Conservation (phyloP, 2,113 vertebrate species). For the Hemiscyllium ocellatum region DNA sequence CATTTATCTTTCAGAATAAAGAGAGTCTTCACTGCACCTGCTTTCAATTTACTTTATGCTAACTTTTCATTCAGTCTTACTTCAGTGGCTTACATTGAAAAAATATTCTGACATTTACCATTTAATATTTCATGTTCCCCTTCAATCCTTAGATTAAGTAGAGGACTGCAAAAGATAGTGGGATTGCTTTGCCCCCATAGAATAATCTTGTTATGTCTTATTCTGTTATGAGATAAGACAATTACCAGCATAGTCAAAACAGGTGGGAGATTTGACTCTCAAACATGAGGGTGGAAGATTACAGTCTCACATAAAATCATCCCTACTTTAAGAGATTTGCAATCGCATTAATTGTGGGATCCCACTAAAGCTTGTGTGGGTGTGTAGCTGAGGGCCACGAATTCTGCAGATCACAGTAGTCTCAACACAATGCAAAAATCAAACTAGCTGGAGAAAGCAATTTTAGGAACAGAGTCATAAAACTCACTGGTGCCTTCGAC, state of each 20-base stretch:
- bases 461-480: neutral
- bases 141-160: neutral
- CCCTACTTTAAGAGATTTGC: neutral
- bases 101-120: neutral
- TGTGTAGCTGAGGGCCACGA: neutral
- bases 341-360: neutral
- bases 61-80: neutral
- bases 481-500: neutral
- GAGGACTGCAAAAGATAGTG: neutral
- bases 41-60: neutral
- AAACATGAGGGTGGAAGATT: neutral
- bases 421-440: neutral
- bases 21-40: neutral
- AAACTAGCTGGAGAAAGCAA: neutral
- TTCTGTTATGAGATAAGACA: neutral
- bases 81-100: neutral
- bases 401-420: neutral
- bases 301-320: neutral
- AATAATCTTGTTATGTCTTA: constrained; percentile 21
- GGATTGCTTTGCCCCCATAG: neutral
- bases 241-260: constrained; percentile 20
- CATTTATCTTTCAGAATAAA: neutral
- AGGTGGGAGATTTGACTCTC: neutral
- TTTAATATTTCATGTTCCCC: neutral
- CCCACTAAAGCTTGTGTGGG: neutral